phyloP scores from a whole-genome alignment of 2,113 vertebrate genomes.

The Meriones unguiculatus region DNA sequence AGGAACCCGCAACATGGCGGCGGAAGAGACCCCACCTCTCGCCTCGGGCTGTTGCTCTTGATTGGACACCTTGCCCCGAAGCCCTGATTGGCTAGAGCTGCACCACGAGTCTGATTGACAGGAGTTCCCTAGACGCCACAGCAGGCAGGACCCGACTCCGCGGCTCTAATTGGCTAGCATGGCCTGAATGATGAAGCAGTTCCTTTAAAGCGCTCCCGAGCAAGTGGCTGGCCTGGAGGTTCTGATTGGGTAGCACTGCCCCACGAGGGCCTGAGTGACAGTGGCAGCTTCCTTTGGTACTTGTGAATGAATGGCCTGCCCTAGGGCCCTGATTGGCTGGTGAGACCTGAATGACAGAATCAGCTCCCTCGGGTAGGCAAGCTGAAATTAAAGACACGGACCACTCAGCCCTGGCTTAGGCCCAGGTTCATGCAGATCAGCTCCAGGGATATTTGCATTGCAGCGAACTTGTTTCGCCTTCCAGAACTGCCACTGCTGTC shows the following conservation, averaged over 20 bases:
- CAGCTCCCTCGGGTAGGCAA: neutral
- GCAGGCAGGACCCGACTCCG: neutral
- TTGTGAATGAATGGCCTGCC: neutral
- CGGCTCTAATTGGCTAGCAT: neutral
- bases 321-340: neutral
- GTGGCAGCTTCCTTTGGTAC: neutral
- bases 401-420: neutral
- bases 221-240: neutral
- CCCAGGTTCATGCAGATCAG: neutral
- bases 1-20: neutral
- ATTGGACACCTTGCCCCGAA: neutral
- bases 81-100: neutral
- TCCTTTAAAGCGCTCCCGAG: neutral
- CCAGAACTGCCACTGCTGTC: neutral
- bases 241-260: neutral
- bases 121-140: neutral
- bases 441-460: neutral
- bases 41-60: neutral
- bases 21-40: neutral
- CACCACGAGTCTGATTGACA: neutral
- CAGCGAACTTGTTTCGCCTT: neutral
- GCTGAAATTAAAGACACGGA: neutral
- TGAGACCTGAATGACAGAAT: neutral
- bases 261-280: neutral
- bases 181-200: neutral